A percentile compares a stretch with the other conserved stretches of the same genome.
Conservation (phyloP, 2,888 invertebrate species). For the Nyleta sp. region DNA sequence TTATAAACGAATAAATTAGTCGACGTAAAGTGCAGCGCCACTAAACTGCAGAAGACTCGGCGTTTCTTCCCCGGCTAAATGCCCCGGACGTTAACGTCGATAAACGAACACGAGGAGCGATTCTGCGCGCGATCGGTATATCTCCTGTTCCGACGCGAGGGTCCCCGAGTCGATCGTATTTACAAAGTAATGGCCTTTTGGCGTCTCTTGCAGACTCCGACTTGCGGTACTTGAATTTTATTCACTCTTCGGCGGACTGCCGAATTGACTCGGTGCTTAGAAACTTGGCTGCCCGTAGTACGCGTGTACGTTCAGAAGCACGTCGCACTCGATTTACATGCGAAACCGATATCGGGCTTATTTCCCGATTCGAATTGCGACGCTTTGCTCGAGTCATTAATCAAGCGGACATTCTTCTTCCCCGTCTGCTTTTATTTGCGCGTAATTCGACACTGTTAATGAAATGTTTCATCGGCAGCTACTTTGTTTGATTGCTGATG, state of each 20-base stretch:
- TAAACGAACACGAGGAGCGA: constrained; percentile 33
- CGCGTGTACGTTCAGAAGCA: constrained; percentile 15
- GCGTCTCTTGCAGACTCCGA: constrained; percentile 61
- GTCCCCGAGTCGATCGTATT: constrained; percentile 53
- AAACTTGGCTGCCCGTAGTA: constrained; percentile 44
- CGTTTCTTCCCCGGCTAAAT: constrained; percentile 26
- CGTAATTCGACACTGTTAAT: not conserved
- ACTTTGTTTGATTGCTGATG: not conserved
- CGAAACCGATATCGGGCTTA: constrained; percentile 17
- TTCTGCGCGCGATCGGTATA: constrained; percentile 29
- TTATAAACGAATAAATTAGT: constrained; percentile 32
- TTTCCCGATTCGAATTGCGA: constrained; percentile 20
- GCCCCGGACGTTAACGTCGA: constrained; percentile 48
- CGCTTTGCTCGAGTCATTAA: constrained; percentile 32
- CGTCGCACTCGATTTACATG: constrained; percentile 40
- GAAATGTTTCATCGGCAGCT: constrained; percentile 1
- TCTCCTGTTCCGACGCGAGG: constrained; percentile 45
- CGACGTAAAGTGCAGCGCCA: not conserved
- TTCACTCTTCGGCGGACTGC: constrained; percentile 51
- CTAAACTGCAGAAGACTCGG: constrained; percentile 23
- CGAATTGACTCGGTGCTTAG: constrained; percentile 59
- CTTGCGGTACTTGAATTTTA: constrained; percentile 60
- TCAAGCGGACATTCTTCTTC: constrained; percentile 14
- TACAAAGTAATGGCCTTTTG: constrained; percentile 61
- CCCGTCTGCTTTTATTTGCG: not conserved